Evolutionary conservation across 2,113 vertebrate genomes (phyloP).

Genomic region (Lipotes vexillifer): DNA sequence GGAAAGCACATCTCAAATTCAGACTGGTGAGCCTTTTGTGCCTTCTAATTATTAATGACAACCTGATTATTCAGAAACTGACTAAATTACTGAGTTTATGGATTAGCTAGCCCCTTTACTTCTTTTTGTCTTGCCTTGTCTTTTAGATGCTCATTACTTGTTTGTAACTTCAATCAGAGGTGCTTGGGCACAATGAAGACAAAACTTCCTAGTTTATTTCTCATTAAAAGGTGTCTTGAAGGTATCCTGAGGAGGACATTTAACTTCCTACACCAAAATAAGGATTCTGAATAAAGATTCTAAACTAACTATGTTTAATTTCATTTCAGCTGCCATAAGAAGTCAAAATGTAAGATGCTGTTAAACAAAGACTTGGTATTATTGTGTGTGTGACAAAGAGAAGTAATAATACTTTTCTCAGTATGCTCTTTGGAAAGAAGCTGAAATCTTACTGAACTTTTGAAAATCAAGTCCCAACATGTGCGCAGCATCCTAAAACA

Average conservation of each 20-base stretch:
- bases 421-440: neutral
- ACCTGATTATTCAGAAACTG: slow-evolving; percentile 18
- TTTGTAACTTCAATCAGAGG: slow-evolving; percentile 21
- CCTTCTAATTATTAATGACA: slow-evolving; percentile 38
- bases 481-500: slow-evolving; percentile 26
- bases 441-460: slow-evolving; percentile 38
- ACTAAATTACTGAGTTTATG: neutral
- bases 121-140: neutral
- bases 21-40: neutral
- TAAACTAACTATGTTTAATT: slow-evolving; percentile 34
- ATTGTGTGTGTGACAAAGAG: neutral
- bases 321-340: neutral
- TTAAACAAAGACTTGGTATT: neutral
- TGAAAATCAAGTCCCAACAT: slow-evolving; percentile 34
- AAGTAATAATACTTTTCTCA: neutral
- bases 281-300: slow-evolving; percentile 28
- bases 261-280: slow-evolving; percentile 22
- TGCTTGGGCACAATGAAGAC: neutral
- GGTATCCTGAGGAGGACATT: neutral
- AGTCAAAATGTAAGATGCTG: neutral
- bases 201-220: neutral
- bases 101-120: neutral
- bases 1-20: slow-evolving; percentile 9
- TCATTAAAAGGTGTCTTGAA: neutral
- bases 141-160: neutral